These are phyloP conservation scores for Hippocampus mohnikei DNA, from an alignment of 2,113 vertebrate genomes.

Conservation along the genomic window DNA sequence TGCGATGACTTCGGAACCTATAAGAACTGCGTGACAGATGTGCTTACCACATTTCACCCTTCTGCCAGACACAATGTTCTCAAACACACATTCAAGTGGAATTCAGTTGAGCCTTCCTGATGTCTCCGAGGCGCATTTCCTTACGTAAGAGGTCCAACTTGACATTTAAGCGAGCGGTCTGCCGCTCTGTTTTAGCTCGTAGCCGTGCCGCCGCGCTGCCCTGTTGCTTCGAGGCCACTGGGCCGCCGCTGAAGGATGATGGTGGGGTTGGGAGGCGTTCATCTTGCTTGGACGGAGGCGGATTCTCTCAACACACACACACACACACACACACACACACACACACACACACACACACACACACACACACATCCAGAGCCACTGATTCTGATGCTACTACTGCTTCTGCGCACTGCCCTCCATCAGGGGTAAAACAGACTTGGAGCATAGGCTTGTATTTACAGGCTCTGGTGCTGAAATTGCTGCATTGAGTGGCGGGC, in stretches of 20 bases:
- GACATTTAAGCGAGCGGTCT: conserved; percentile 24
- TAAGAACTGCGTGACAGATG: not conserved
- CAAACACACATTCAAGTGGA: not conserved
- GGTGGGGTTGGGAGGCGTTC: conserved; percentile 32
- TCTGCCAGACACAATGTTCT: not conserved
- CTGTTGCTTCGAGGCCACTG: conserved; percentile 46
- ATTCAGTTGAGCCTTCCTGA: not conserved
- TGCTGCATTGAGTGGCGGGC: conserved; percentile 55
- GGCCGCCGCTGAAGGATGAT: conserved; percentile 44
- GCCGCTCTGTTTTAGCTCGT: conserved; percentile 6
- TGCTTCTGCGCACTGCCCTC: conserved; percentile 61
- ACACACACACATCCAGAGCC: conserved; percentile 48
- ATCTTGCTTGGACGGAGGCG: conserved; percentile 46
- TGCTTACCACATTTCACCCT: not conserved
- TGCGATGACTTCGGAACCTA: no score
- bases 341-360: conserved; percentile 21
- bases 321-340: conserved; percentile 13
- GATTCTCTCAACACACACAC: conserved; percentile 47
- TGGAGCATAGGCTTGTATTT: conserved; percentile 36
- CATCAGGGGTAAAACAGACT: conserved; percentile 48
- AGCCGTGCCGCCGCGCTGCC: conserved; percentile 49
- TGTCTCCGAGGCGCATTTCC: conserved; percentile 6
- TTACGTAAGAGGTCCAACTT: conserved; percentile 11
- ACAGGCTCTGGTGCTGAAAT: conserved; percentile 62
- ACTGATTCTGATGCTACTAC: conserved; percentile 30